Evolutionary conservation across 2,888 invertebrate species (phyloP), one percentile per base, ranked within the genome.

Genomic region (Endomychus coccineus): DNA sequence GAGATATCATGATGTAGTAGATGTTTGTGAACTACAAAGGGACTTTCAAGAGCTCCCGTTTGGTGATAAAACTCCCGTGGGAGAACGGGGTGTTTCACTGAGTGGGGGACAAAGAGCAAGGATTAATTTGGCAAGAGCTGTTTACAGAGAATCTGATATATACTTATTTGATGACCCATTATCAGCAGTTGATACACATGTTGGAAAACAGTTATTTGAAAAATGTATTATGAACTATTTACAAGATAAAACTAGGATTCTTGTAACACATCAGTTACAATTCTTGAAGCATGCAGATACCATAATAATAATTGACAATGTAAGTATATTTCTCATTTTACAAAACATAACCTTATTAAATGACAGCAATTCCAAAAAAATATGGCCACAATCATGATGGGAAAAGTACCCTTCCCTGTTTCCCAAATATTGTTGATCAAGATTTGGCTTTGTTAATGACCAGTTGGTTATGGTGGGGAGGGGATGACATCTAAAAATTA

Each of bases 191-290:
- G 88, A 88, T 59, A 71, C 82, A 1, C 78, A 79, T 42, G 86
- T 88, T 7, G 80, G 81, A 1, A 74, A 77, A 41, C 80, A 83
- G 59, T 65, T 88, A 6, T 85, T 86, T 53, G 76, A 84, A 31
- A 74, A 82, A 61, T 87, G 84, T 32, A 77, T 85, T 34, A 66
- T 66, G 10, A 66, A 70, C 2, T 67, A 69, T 40, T 54, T 74
- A 43, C 62, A 68, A 4, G 67, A 77, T 41, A 77, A 80, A 56
- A 83, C 85, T 1, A 70, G 83, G 22, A 75, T 90, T 45, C 71
- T 90, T 10, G 83, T 87, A 39, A 90, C 90, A 0, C 89, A 91
- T 63, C 89, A 90, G 59, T 66, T 87, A 25, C 89, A 90, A 56
- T 84, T 82, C 52, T 69, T 84, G 24, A 76, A 76, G 49, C 56